Conservation (phyloP, 1,140 invertebrate species). For the Pomacea maculata region DNA sequence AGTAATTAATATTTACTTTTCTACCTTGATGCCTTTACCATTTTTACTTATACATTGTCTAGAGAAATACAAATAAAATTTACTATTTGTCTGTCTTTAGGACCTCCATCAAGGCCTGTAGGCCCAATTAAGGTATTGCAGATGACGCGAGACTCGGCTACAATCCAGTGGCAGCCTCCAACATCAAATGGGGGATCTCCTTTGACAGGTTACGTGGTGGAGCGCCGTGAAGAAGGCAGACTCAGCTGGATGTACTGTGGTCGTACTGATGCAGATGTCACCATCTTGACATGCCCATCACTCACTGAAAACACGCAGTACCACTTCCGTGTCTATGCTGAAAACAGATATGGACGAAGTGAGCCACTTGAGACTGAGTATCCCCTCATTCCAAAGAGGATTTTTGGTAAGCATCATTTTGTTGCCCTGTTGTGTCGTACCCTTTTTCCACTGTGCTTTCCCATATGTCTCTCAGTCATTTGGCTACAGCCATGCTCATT, state of each 20-base stretch:
- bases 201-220: conserved; percentile 62
- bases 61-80: background rate
- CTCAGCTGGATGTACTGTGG: conserved; percentile 88
- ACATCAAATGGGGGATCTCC: conserved; percentile 60
- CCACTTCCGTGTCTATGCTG: conserved; percentile 95
- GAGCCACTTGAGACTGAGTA: conserved; percentile 88
- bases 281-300: conserved; percentile 85
- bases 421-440: background rate
- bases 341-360: conserved; percentile 97
- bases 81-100: conserved; percentile 65
- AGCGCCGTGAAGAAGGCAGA: conserved; percentile 71
- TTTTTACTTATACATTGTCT: background rate
- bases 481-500: too few relatives aligned
- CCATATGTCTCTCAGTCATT: too few relatives aligned
- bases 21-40: background rate
- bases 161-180: conserved; percentile 62
- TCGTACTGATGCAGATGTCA: conserved; percentile 43
- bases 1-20: background rate
- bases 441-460: too few relatives aligned
- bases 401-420: conserved; percentile 76
- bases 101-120: conserved; percentile 87
- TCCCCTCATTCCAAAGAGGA: conserved; percentile 92
- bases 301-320: conserved; percentile 95
- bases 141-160: conserved; percentile 66
- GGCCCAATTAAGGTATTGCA: conserved; percentile 78